Conservation (phyloP, 2,113 vertebrate genomes). For the Charina bottae region DNA sequence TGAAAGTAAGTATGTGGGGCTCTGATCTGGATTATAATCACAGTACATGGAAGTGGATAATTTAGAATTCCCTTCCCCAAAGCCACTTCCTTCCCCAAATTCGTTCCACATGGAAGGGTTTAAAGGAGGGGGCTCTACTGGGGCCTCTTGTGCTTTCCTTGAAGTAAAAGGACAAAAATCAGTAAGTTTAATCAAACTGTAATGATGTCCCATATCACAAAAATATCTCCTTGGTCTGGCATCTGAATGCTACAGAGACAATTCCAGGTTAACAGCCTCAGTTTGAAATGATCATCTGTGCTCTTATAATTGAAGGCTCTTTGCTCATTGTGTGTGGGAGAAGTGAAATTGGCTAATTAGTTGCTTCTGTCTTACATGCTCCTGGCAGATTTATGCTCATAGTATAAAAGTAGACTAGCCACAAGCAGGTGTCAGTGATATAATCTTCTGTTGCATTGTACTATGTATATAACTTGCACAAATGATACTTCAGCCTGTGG, state of each 20-base stretch:
- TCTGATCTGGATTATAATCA: slow-evolving; percentile 1
- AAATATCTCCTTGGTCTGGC: not conserved
- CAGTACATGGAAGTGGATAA: not conserved
- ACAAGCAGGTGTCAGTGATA: not conserved
- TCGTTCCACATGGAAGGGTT: not conserved
- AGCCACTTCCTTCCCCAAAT: not conserved
- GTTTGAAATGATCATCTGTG: not conserved
- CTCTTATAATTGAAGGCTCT: not conserved
- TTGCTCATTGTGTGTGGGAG: not conserved
- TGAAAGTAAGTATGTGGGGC: not conserved
- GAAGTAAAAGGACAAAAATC: not conserved
- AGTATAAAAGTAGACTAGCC: not conserved
- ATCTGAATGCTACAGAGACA: not conserved
- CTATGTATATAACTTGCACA: not conserved
- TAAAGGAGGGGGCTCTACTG: not conserved
- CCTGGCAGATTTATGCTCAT: not conserved
- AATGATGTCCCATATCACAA: not conserved
- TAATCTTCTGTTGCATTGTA: not conserved
- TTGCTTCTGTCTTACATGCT: not conserved
- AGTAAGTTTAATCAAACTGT: not conserved
- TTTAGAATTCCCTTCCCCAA: not conserved
- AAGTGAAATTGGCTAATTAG: slow-evolving; percentile 5
- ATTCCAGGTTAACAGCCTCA: not conserved
- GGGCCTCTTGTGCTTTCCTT: not conserved
- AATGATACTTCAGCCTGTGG: not conserved